phyloP scores from a whole-genome alignment of 1,140 invertebrate genomes.

The Caenorhabditis brenneri region DNA sequence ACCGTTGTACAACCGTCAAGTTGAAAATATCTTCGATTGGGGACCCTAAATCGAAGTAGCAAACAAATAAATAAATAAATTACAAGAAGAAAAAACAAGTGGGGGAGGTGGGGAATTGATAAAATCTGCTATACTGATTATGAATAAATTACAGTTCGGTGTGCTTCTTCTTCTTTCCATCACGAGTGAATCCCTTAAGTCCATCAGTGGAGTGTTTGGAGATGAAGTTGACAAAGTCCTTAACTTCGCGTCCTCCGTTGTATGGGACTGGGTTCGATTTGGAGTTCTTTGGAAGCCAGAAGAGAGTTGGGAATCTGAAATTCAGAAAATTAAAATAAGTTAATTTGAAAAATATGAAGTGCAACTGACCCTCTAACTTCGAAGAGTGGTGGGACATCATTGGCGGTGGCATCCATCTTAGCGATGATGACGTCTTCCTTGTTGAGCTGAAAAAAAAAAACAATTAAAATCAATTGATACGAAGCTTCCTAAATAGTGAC shows the following conservation, averaged over 20 bases:
- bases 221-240: slow-evolving; percentile 95
- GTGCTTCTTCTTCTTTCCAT: slow-evolving; percentile 83
- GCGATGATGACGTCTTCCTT: slow-evolving; percentile 88
- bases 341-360: too few species aligned
- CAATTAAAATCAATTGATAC: background rate
- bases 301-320: slow-evolving; percentile 90
- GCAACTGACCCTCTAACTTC: slow-evolving; percentile 81
- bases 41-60: background rate
- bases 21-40: slow-evolving; percentile 26
- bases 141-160: slow-evolving; percentile 75
- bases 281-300: slow-evolving; percentile 86
- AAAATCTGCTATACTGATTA: background rate
- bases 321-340: background rate
- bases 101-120: background rate
- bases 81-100: slow-evolving; percentile 17
- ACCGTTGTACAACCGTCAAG: slow-evolving; percentile 34
- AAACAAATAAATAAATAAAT: slow-evolving; percentile 43
- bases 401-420: slow-evolving; percentile 97
- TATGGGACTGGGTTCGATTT: slow-evolving; percentile 86
- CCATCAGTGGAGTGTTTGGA: slow-evolving; percentile 87
- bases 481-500: background rate
- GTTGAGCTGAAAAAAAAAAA: slow-evolving; percentile 76
- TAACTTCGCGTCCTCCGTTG: slow-evolving; percentile 89
- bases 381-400: slow-evolving; percentile 90
- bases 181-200: slow-evolving; percentile 85